A percentile compares a stretch with the other conserved stretches of the same genome.
These are phyloP conservation scores for Antechinus flavipes DNA, from an alignment of 2,113 vertebrate genomes.

Conservation along the genomic window DNA sequence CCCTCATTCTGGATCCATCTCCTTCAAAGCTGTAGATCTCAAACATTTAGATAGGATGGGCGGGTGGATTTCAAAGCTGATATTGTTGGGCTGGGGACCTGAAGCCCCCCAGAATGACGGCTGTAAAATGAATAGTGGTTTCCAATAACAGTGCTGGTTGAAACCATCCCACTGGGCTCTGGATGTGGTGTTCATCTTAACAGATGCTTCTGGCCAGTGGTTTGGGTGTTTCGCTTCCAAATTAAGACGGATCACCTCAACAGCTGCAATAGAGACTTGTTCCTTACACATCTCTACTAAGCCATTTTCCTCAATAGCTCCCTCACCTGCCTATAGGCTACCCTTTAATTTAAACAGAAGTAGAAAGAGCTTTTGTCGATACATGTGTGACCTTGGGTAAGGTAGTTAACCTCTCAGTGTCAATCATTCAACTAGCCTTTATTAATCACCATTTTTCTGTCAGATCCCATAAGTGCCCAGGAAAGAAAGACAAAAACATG, in stretches of 20 bases:
- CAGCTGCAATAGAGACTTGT: not conserved
- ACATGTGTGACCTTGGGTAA: not conserved
- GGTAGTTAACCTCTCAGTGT: not conserved
- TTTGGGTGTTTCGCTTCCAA: constrained; percentile 10
- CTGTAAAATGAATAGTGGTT: constrained; percentile 9
- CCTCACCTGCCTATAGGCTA: constrained; percentile 54
- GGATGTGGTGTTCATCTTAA: not conserved
- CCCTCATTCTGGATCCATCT: constrained; percentile 45
- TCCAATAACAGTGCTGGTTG: constrained; percentile 27
- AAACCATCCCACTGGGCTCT: constrained; percentile 2
- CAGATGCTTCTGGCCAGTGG: not conserved
- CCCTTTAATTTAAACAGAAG: not conserved
- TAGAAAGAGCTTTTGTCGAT: not conserved
- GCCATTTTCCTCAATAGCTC: constrained; percentile 31
- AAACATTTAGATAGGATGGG: constrained; percentile 26
- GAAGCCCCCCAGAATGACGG: not conserved
- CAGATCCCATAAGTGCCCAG: not conserved
- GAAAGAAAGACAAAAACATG: not conserved
- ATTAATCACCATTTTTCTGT: not conserved
- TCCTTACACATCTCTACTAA: constrained; percentile 48
- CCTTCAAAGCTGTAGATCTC: constrained; percentile 41
- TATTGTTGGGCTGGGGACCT: not conserved
- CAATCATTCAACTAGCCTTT: not conserved
- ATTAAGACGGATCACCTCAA: not conserved
- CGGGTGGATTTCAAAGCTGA: not conserved